A percentile compares a stretch with the other conserved stretches of the same genome.
Conservation (phyloP, 2,888 invertebrate genomes). For the Mallateleia sp. region DNA sequence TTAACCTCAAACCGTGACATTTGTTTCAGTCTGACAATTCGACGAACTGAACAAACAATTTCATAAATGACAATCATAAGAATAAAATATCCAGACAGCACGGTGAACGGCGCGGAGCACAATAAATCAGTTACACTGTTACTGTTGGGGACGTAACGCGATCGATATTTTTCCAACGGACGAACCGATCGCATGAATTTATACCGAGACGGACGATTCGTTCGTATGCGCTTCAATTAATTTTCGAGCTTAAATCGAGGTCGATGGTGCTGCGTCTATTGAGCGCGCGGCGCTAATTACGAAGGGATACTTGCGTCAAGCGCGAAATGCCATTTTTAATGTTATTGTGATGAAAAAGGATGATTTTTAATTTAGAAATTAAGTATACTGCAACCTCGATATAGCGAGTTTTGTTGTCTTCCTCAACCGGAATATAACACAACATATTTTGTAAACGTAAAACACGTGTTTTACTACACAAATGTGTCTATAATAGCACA, state of each 20-base stretch:
- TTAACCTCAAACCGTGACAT: no score
- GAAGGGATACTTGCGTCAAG: slow-evolving; percentile 5
- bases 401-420: no score
- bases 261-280: slow-evolving; percentile 44
- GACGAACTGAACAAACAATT: background rate
- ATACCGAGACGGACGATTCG: slow-evolving; percentile 36
- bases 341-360: no score
- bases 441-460: no score
- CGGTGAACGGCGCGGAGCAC: background rate
- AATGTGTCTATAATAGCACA: no score
- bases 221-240: slow-evolving; percentile 58
- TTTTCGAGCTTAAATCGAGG: slow-evolving; percentile 59
- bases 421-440: no score
- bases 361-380: no score
- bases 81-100: background rate
- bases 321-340: background rate
- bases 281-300: slow-evolving; percentile 35
- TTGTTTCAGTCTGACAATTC: no score
- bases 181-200: slow-evolving; percentile 40
- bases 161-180: slow-evolving; percentile 49
- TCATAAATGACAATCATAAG: background rate
- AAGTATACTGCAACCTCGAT: no score
- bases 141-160: slow-evolving; percentile 2
- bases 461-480: no score
- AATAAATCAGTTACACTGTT: slow-evolving; percentile 30